Evolutionary conservation across 2,797 vertebrate genomes (phyloP).

Genomic region (Eutrigla gurnardus): DNA sequence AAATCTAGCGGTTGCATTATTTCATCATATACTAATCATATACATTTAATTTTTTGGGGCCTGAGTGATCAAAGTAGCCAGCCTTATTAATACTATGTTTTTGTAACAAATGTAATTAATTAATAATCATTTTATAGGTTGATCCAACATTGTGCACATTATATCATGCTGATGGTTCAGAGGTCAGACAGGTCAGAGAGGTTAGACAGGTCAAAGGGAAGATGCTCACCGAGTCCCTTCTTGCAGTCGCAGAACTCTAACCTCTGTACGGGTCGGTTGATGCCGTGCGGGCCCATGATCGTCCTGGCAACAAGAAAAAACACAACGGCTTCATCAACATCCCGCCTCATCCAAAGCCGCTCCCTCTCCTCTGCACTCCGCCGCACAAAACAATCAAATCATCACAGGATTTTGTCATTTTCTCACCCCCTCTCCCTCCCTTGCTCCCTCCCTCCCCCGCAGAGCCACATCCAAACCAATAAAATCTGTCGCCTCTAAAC

Average conservation of each 20-base stretch:
- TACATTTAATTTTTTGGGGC: no score
- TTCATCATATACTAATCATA: no score
- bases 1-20: no score
- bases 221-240: constrained; percentile 87
- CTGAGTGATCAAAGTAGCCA: no score
- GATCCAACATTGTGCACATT: no score
- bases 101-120: no score
- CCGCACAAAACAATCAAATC: constrained; percentile 66
- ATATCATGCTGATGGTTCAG: neutral
- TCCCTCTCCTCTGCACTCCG: constrained; percentile 2
- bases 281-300: constrained; percentile 91
- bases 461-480: constrained; percentile 35
- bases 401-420: constrained; percentile 66
- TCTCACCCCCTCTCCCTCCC: neutral
- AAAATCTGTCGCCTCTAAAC: constrained; percentile 38
- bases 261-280: constrained; percentile 86
- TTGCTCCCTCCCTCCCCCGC: constrained; percentile 12
- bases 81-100: no score
- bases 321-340: constrained; percentile 34
- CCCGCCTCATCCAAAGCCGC: constrained; percentile 27
- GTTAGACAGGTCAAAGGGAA: constrained; percentile 18
- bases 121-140: no score
- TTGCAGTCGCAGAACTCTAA: constrained; percentile 88
- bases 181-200: constrained; percentile 36
- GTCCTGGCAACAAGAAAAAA: constrained; percentile 80